Conservation (phyloP, 1,140 invertebrate genomes). For the Pemphigus obesinymphae region DNA sequence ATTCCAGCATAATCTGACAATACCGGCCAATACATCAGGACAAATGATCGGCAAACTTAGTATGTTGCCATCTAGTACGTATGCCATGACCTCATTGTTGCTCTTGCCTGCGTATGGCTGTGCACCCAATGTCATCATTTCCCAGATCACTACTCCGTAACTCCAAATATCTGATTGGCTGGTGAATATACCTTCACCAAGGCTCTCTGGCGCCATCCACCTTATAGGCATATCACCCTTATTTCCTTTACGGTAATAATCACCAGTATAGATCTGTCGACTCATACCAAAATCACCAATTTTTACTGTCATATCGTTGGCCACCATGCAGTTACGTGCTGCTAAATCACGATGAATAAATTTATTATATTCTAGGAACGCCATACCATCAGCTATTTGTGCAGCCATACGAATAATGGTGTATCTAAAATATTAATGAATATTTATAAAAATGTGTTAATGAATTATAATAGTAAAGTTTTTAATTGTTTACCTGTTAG, state of each 20-base stretch:
- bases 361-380: slow-evolving; percentile 87
- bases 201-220: slow-evolving; percentile 94
- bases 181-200: slow-evolving; percentile 91
- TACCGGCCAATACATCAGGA: slow-evolving; percentile 76
- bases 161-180: slow-evolving; percentile 93
- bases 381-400: slow-evolving; percentile 98
- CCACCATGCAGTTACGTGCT: slow-evolving; percentile 97
- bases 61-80: slow-evolving; percentile 81
- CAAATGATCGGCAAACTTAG: slow-evolving; percentile 84
- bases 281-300: slow-evolving; percentile 96
- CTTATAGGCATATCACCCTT: slow-evolving; percentile 75
- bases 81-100: slow-evolving; percentile 73
- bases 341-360: slow-evolving; percentile 97
- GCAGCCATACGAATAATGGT: slow-evolving; percentile 70
- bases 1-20: slow-evolving; percentile 88
- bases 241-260: slow-evolving; percentile 91
- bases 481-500: neutral
- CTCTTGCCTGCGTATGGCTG: slow-evolving; percentile 87
- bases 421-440: neutral
- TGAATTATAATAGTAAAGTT: neutral
- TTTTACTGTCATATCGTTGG: slow-evolving; percentile 84
- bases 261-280: slow-evolving; percentile 92
- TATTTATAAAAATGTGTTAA: neutral
- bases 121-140: slow-evolving; percentile 96
- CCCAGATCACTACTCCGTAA: slow-evolving; percentile 94